Conservation (phyloP, 2,888 invertebrate genomes). For the Plutella xylostella region DNA sequence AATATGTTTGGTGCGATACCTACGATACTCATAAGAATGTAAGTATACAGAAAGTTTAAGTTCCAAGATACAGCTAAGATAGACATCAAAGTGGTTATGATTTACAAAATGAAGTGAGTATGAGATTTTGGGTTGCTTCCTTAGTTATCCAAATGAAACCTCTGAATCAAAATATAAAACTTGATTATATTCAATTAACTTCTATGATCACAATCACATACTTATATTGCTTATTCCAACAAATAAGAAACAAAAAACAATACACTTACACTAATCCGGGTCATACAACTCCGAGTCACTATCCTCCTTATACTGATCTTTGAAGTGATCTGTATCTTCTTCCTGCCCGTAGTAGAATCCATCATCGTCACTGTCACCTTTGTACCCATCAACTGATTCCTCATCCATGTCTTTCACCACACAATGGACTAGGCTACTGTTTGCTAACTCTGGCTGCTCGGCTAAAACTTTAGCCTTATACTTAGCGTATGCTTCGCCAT, state of each 20-base stretch:
- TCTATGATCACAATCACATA: too few relatives aligned
- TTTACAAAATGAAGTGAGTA: neutral
- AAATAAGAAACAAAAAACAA: neutral
- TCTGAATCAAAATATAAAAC: too few relatives aligned
- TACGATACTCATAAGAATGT: too few relatives aligned
- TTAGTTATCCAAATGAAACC: too few relatives aligned
- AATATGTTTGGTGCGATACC: too few relatives aligned
- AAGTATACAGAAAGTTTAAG: too few relatives aligned
- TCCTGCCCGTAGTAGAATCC: constrained; percentile 60
- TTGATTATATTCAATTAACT: too few relatives aligned
- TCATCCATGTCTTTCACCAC: neutral
- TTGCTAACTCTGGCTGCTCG: constrained; percentile 28
- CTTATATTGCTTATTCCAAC: neutral
- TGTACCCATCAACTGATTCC: constrained; percentile 19
- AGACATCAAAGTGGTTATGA: neutral
- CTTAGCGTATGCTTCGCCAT: constrained; percentile 75
- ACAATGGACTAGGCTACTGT: constrained; percentile 34
- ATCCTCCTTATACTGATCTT: constrained; percentile 37
- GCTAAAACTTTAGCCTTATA: constrained; percentile 69
- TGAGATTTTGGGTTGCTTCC: too few relatives aligned
- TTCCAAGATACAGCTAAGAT: too few relatives aligned
- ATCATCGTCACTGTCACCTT: constrained; percentile 53
- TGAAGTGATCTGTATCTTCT: constrained; percentile 42
- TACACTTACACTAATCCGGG: constrained; percentile 26
- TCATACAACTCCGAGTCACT: constrained; percentile 30